phyloP scores from a whole-genome alignment of 2,888 invertebrate species.

The Drosophila buzzatii region DNA sequence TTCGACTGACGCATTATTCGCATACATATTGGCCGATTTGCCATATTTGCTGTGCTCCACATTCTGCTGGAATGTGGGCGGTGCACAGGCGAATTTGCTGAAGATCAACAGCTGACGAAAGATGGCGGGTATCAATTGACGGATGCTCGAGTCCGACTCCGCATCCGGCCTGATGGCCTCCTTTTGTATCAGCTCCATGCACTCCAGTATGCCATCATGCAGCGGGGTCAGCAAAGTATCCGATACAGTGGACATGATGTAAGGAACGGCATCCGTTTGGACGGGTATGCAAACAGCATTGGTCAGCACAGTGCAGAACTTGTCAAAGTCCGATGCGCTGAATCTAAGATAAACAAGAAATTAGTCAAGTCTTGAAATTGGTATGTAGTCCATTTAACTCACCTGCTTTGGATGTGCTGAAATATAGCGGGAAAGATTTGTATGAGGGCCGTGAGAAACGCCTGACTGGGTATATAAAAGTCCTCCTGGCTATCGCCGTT shows the following conservation, averaged over 20 bases:
- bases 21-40: constrained; percentile 82
- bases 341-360: constrained; percentile 66
- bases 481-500: constrained; percentile 85
- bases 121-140: constrained; percentile 89
- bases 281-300: constrained; percentile 93
- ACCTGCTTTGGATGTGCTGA: constrained; percentile 93
- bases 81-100: constrained; percentile 90
- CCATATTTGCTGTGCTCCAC: constrained; percentile 86
- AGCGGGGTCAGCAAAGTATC: constrained; percentile 93
- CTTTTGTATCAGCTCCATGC: constrained; percentile 94
- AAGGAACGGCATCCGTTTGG: constrained; percentile 92
- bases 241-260: constrained; percentile 91
- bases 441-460: constrained; percentile 96
- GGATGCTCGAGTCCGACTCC: constrained; percentile 87
- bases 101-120: constrained; percentile 89
- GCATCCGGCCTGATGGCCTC: constrained; percentile 87
- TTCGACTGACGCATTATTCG: constrained; percentile 87
- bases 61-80: constrained; percentile 86
- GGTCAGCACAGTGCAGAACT: constrained; percentile 91
- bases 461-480: constrained; percentile 95
- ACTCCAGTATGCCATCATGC: constrained; percentile 94
- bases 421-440: constrained; percentile 98
- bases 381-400: constrained; percentile 31
- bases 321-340: constrained; percentile 89
- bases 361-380: not conserved